These are phyloP conservation scores for Maccullochella peelii DNA, from an alignment of 2,113 vertebrate species.

Conservation along the genomic window DNA sequence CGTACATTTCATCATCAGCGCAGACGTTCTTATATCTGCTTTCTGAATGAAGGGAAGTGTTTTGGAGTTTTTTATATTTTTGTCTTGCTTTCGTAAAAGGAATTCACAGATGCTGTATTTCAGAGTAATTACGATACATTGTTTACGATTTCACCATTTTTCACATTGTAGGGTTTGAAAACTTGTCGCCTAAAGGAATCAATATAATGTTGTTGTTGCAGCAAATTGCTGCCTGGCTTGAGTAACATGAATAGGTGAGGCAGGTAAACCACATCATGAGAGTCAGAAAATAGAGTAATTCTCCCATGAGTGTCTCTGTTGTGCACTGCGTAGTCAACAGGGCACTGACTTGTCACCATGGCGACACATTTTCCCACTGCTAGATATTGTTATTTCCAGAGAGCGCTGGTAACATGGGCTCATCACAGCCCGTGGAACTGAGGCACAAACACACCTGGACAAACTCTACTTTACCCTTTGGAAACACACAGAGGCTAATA, in stretches of 20 bases:
- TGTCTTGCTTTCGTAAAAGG: background rate
- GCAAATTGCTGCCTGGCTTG: constrained; percentile 13
- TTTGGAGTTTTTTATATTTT: background rate
- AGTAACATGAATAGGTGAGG: constrained; percentile 38
- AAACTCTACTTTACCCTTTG: constrained; percentile 12
- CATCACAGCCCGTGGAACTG: constrained; percentile 25
- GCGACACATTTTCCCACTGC: constrained; percentile 63
- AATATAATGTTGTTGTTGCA: background rate
- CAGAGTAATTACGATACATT: background rate
- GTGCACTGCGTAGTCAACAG: constrained; percentile 29
- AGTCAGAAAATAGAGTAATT: constrained; percentile 58
- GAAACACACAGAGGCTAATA: constrained; percentile 2
- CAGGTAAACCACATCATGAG: constrained; percentile 47
- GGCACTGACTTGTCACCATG: constrained; percentile 74
- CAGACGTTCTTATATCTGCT: constrained; percentile 17
- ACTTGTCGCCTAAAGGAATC: background rate
- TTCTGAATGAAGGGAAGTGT: background rate
- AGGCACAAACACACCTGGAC: constrained; percentile 51
- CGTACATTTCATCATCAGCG: constrained; percentile 25
- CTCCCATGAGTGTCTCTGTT: constrained; percentile 33
- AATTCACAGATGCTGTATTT: background rate
- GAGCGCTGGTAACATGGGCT: constrained; percentile 11
- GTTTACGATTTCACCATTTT: background rate
- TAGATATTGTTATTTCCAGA: constrained; percentile 50
- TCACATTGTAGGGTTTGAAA: background rate